Evolutionary conservation across 2,888 invertebrate genomes (phyloP), one percentile per base, ranked within the genome.

Genomic region (Ctenicera cuprea): DNA sequence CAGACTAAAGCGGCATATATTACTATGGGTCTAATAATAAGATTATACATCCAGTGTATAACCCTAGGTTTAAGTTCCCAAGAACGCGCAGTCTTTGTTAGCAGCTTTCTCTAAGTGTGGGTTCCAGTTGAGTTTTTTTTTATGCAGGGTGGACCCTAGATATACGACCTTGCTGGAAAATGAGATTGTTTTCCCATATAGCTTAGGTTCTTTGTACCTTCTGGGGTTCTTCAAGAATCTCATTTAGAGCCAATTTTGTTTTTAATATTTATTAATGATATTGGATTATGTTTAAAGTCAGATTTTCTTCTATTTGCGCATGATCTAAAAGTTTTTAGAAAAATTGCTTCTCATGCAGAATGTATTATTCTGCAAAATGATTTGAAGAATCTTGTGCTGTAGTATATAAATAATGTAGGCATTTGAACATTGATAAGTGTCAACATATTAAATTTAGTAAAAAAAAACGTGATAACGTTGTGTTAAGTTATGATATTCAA

Each of bases 271-370:
- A 38, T 38, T 7, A n/a, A 38, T 38, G 38, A 38, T 11, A 38
- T 38, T 38, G 9, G n/a, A 7, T 1, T 12, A 26, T 2, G 26
- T 38, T 45, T 45, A 8, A n/a, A 16, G 3, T 45, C n/a, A 16
- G 18, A 45, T 2, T 45, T 45, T 45, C 45, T 45, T 14, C 1
- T 45, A 2, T 16, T 16, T 45, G 45, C 45, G 2, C 2, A 45
- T 45, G 45, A 45, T 16, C n/a, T 45, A 45, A 45, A 45, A n/a
- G n/a, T 38, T 38, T 38, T n/a, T 38, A 38, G 38, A 38, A 38
- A 38, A 38, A n/a, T 38, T 38, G 38, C 2, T 3, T 26, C 26
- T 26, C 5, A 2, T 26, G 26, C 26, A 26, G n/a, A n/a, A n/a
- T n/a, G 38, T n/a, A 38, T 11, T 38, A 38, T 11, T 9, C 7